phyloP scores from a whole-genome alignment of 2,888 invertebrate genomes.

The Stegana nigrithorax region DNA sequence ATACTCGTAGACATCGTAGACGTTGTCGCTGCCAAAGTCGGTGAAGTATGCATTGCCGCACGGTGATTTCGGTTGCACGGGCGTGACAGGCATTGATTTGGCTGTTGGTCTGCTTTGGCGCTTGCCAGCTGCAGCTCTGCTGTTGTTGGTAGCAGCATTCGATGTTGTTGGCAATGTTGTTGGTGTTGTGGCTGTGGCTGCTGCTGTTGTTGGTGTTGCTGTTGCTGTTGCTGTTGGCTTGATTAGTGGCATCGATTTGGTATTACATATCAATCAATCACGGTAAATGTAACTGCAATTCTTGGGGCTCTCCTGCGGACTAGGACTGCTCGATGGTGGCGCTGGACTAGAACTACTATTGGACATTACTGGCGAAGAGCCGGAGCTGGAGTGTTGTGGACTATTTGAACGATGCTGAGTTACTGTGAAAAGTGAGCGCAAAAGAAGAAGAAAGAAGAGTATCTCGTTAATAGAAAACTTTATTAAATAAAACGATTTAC shows the following conservation, averaged over 20 bases:
- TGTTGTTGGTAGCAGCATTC: slow-evolving; percentile 24
- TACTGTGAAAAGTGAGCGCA: slow-evolving; percentile 53
- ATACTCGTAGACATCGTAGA: slow-evolving; percentile 49
- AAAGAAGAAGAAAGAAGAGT: too few relatives aligned
- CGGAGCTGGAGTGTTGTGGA: slow-evolving; percentile 69
- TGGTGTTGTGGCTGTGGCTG: slow-evolving; percentile 21
- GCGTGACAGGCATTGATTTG: slow-evolving; percentile 58
- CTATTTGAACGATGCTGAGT: slow-evolving; percentile 70
- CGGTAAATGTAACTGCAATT: slow-evolving; percentile 70
- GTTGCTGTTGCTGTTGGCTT: slow-evolving; percentile 53
- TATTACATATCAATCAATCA: slow-evolving; percentile 70
- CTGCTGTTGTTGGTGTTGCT: slow-evolving; percentile 26
- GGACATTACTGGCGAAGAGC: slow-evolving; percentile 69
- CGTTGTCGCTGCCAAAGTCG: slow-evolving; percentile 28
- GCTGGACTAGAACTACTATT: slow-evolving; percentile 70
- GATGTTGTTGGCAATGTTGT: slow-evolving; percentile 4
- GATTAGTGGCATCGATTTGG: slow-evolving; percentile 69
- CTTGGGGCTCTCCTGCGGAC: slow-evolving; percentile 70
- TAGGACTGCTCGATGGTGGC: slow-evolving; percentile 69
- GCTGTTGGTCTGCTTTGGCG: slow-evolving; percentile 18
- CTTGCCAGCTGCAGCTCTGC: slow-evolving; percentile 10
- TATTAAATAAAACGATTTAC: too few relatives aligned
- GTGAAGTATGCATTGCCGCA: slow-evolving; percentile 32
- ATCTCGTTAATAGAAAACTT: too few relatives aligned
- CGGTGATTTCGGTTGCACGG: slow-evolving; percentile 56